Percentiles rank a stretch among this genome's conserved stretches.
These are phyloP conservation scores for Athetis lepigone DNA, from an alignment of 2,888 invertebrate species.

Conservation along the genomic window DNA sequence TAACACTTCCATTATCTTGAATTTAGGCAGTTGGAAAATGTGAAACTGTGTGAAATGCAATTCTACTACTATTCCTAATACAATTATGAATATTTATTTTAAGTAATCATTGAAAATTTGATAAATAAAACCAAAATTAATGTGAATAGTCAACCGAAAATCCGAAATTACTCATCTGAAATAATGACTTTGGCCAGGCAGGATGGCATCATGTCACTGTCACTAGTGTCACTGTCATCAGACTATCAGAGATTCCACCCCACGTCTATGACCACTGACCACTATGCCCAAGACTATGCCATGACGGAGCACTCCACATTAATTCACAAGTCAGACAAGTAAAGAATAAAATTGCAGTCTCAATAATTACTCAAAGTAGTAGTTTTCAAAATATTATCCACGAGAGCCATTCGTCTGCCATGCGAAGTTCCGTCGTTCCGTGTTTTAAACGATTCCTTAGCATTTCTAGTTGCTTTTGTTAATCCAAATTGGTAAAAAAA, in stretches of 20 bases:
- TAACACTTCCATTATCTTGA: constrained; percentile 65
- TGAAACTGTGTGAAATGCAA: not conserved
- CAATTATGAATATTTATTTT: constrained; percentile 1
- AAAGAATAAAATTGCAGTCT: too few species aligned
- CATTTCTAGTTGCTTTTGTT: not conserved
- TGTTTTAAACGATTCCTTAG: not conserved
- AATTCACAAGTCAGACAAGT: too few species aligned
- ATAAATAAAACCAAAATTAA: constrained; percentile 21
- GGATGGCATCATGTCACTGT: constrained; percentile 15
- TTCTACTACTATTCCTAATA: constrained; percentile 1
- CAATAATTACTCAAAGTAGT: too few species aligned
- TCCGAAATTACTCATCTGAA: too few species aligned
- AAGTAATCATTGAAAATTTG: constrained; percentile 44
- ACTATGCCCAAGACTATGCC: too few species aligned
- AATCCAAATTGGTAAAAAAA: not conserved
- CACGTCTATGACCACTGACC: too few species aligned
- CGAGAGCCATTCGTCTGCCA: too few species aligned
- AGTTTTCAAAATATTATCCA: too few species aligned
- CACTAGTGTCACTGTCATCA: constrained; percentile 14
- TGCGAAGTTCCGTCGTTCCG: not conserved
- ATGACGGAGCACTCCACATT: too few species aligned
- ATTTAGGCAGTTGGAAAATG: not conserved
- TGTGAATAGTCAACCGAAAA: not conserved
- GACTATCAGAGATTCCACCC: too few species aligned
- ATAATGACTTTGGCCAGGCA: too few species aligned